Base-by-base conservation (phyloP, 1,140 invertebrate genomes). In the Drosophila carrolli region DNA sequence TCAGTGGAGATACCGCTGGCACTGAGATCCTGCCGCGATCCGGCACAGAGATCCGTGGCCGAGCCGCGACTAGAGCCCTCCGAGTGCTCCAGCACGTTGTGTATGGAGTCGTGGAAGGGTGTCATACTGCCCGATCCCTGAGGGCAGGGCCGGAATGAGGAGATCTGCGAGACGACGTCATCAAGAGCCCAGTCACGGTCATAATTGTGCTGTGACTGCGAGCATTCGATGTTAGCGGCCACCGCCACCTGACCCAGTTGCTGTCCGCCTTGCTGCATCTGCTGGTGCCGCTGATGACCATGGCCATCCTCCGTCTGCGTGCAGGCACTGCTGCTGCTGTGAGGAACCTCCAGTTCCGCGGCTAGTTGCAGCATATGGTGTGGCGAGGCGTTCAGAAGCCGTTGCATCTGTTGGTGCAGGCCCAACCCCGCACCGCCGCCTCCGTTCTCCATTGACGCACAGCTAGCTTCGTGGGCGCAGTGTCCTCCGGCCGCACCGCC, bases 141-240 rank as follows among this genome's bases (percentile, higher is more conserved):
- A 43, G 90, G 91, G 56, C 91, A 92, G 38, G 91, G 91, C 4
- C 91, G 90, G 54, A 92, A 92, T 13, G 90, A 92, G 35, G 92
- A 92, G 72, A 92, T 92, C 74, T 92, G 92, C 41, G 91, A 92
- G 14, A 92, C 86, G 23, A 91, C 91, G 62, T 92, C 91, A 35
- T 92, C 92, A 29, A 92, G 47, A 6, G 91, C 90, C 88, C 88
- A 92, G 66, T 92, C 92, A 10, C 91, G 83, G 37, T 92, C 92
- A 50, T 92, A 92, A 40, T 92, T 92, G 63, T 91, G 85, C 55
- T 92, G 82, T 54, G 94, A 93, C 76, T 94, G 93, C 37, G 93
- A 93, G 47, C 90, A 91, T 88, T 95, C 95, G 63, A 95, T 95
- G 81, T 94, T 94, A 16, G 95, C 94, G 6, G 90, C 90, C 51